Evolutionary conservation across 2,797 vertebrate species (phyloP).

Genomic region (Tympanoctomys barrerae): DNA sequence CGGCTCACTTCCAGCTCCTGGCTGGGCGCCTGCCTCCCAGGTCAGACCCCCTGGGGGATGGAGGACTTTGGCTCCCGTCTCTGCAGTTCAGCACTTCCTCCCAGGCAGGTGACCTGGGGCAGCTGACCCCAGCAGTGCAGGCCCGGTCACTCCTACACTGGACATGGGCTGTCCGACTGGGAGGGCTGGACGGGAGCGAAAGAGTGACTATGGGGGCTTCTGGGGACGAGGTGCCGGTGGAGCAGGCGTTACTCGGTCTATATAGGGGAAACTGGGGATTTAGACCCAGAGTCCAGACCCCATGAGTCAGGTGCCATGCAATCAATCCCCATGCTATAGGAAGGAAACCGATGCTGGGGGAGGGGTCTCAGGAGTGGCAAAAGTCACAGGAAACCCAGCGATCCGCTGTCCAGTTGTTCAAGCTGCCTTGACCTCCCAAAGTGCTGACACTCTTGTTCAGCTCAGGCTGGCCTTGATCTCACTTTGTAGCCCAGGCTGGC

Average conservation of each 20-base stretch:
- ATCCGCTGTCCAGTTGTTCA: background rate
- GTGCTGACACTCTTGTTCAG: background rate
- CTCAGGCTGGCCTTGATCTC: too few relatives aligned
- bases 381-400: background rate
- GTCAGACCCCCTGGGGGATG: background rate
- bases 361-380: background rate
- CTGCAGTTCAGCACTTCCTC: background rate
- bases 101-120: background rate
- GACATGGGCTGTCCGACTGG: accelerated
- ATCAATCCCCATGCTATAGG: background rate
- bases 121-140: background rate
- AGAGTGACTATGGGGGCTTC: background rate
- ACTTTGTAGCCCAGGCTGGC: too few relatives aligned
- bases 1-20: background rate
- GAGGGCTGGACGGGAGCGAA: background rate
- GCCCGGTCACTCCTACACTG: background rate
- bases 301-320: too few relatives aligned
- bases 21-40: background rate
- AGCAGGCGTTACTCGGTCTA: background rate
- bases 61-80: background rate
- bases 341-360: background rate
- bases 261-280: background rate
- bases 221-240: background rate
- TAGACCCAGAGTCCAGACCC: background rate
- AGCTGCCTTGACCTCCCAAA: background rate